These are phyloP conservation scores for Tipula lateralis DNA, from an alignment of 2,888 invertebrate genomes.

Conservation along the genomic window DNA sequence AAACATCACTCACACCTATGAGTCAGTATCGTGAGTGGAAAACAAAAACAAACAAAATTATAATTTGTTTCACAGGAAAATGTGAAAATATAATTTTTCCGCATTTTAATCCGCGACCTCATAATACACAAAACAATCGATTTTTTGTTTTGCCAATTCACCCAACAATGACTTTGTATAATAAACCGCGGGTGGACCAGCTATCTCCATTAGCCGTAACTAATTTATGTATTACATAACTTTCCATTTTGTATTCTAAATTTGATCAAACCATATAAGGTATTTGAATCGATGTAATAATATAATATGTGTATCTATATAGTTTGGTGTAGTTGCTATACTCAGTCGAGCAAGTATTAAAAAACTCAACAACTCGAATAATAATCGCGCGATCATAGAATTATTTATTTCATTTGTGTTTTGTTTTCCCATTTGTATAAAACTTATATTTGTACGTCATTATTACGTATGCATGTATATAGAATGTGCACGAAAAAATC, in stretches of 20 bases:
- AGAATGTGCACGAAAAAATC: neutral
- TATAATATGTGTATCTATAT: neutral
- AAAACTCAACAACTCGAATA: neutral
- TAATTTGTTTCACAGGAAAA: too few species aligned
- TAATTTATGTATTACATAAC: neutral
- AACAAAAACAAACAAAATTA: too few species aligned
- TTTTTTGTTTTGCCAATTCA: neutral
- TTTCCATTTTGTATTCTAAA: neutral
- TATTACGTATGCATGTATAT: neutral
- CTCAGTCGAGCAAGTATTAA: neutral
- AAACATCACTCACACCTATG: too few species aligned
- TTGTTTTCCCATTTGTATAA: too few species aligned
- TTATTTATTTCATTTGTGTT: neutral
- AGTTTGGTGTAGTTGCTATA: neutral
- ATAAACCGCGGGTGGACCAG: neutral
- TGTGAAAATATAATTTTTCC: neutral
- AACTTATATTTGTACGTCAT: neutral
- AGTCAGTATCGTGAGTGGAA: too few species aligned
- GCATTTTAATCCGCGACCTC: neutral
- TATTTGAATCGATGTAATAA: neutral
- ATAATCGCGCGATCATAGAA: neutral
- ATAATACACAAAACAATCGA: neutral
- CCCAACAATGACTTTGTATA: neutral
- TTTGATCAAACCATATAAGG: neutral
- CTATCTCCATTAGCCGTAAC: neutral